These are phyloP conservation scores for Kradibia gibbosae DNA, from an alignment of 1,140 invertebrate species.

Conservation along the genomic window DNA sequence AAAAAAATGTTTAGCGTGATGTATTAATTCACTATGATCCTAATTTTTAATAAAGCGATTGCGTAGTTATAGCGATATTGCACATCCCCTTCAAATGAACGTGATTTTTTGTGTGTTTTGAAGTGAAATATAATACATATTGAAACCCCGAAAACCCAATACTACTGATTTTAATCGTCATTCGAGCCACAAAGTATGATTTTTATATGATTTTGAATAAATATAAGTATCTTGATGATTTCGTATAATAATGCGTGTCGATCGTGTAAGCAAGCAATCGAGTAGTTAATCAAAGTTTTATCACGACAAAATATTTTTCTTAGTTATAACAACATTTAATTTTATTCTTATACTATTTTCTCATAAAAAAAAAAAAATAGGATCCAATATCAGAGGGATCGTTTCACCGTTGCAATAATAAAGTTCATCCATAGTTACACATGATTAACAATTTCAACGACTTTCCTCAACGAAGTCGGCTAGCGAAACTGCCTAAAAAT, in stretches of 20 bases:
- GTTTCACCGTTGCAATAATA: neutral
- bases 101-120: neutral
- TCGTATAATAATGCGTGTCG: neutral
- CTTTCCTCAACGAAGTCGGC: neutral
- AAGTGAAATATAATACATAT: neutral
- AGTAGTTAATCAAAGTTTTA: neutral
- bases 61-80: neutral
- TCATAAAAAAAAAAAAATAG: neutral
- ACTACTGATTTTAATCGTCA: neutral
- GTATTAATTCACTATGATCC: no score
- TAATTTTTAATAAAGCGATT: no score
- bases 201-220: neutral
- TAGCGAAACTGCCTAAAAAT: constrained; percentile 11
- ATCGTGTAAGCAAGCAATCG: neutral
- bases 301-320: constrained; percentile 1
- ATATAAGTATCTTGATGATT: neutral
- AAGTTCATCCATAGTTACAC: neutral
- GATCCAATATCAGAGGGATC: neutral
- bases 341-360: neutral
- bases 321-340: neutral
- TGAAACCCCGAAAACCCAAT: neutral
- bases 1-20: no score
- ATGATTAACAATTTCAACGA: no score
- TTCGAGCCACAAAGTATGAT: neutral
- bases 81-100: neutral